Conservation (phyloP, 2,113 vertebrate genomes). For the Strix aluco region DNA sequence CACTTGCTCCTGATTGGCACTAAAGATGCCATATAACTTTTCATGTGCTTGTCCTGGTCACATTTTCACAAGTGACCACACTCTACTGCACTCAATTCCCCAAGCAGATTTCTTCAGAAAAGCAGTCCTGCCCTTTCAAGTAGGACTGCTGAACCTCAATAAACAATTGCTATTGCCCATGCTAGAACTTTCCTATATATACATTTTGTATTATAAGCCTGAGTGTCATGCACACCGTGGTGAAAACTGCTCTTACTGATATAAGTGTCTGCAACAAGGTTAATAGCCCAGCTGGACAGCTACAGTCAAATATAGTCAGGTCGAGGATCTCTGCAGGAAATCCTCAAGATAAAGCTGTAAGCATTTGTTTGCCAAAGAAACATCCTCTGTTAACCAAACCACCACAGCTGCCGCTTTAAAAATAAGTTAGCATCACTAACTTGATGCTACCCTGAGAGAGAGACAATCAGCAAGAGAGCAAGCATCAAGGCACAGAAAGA, state of each 20-base stretch:
- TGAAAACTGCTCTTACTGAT: background rate
- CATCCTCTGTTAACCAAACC: background rate
- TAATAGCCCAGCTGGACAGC: background rate
- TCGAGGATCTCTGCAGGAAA: background rate
- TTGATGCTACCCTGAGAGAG: background rate
- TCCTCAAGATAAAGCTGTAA: background rate
- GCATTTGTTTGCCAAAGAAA: background rate
- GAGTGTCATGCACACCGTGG: rapidly evolving
- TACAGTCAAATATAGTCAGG: background rate
- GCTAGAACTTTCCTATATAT: background rate
- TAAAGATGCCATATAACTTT: background rate
- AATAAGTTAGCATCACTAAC: background rate
- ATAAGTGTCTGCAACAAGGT: background rate
- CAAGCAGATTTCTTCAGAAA: background rate
- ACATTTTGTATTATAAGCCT: background rate
- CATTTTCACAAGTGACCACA: background rate
- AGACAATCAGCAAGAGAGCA: background rate
- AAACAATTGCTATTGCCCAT: background rate
- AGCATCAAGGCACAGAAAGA: background rate
- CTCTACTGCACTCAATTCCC: background rate
- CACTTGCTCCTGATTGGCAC: background rate
- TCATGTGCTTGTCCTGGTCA: background rate
- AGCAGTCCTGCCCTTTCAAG: background rate
- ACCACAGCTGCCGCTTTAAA: background rate
- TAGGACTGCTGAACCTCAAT: background rate